Conservation (phyloP, 2,797 vertebrate species). For the Mionectes olivaceus region DNA sequence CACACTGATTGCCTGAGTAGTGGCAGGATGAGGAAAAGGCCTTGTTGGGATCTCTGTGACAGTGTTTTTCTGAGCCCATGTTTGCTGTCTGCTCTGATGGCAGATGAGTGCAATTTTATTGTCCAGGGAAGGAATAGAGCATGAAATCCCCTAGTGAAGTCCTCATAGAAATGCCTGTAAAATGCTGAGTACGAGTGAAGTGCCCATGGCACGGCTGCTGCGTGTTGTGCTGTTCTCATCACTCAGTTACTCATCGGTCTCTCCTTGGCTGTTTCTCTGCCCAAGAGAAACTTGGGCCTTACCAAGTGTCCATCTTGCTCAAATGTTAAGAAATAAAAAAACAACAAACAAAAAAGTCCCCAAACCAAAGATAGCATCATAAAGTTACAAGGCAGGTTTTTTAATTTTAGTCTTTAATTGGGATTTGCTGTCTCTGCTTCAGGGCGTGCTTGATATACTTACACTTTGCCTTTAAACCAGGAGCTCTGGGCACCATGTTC, state of each 20-base stretch:
- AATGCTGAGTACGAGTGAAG: background rate
- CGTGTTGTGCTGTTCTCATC: background rate
- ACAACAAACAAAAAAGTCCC: rapidly evolving
- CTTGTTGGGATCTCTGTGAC: background rate
- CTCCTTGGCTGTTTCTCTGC: background rate
- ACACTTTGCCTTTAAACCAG: background rate
- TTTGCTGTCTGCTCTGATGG: constrained; percentile 15
- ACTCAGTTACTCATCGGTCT: background rate
- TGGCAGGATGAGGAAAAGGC: background rate
- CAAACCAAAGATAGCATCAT: background rate
- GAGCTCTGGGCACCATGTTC: background rate
- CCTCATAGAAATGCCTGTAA: background rate
- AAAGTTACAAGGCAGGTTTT: background rate
- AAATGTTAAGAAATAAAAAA: background rate
- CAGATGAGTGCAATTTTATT: constrained; percentile 9
- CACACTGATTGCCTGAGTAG: background rate
- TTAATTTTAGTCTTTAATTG: background rate
- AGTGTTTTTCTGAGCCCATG: background rate
- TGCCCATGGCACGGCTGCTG: rapidly evolving
- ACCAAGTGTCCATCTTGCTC: background rate
- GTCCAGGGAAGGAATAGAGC: background rate
- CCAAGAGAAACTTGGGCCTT: background rate
- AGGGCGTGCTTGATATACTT: background rate
- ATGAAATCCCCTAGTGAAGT: background rate
- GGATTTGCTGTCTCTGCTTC: background rate